These are phyloP conservation scores for Channa striata DNA, from an alignment of 2,797 vertebrate species.

Conservation along the genomic window DNA sequence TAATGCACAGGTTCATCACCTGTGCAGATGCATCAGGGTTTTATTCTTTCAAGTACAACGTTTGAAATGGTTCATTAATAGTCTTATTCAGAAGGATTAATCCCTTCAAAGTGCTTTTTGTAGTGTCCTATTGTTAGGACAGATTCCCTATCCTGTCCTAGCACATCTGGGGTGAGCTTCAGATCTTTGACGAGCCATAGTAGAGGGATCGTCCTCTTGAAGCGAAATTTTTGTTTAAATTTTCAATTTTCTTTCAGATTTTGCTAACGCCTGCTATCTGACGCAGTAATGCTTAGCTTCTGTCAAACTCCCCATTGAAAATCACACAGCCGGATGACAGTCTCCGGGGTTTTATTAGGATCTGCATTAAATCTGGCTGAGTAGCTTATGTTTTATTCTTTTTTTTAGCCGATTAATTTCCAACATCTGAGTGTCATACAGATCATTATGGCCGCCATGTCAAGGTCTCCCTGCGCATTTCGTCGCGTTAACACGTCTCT, in stretches of 20 bases:
- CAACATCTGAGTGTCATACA: background rate
- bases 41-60: no score
- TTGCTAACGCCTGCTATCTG: background rate
- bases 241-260: background rate
- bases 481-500: conserved; percentile 28
- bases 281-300: background rate
- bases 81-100: no score
- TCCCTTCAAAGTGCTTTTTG: no score
- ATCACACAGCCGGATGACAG: no score
- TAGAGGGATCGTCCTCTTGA: no score
- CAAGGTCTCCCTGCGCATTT: conserved; percentile 33
- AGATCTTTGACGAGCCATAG: background rate
- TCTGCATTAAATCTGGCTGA: accelerated
- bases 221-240: background rate
- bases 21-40: no score
- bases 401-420: background rate
- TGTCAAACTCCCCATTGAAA: background rate
- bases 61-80: no score
- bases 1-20: no score
- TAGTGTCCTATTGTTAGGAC: no score
- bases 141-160: background rate
- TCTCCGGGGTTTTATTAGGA: background rate
- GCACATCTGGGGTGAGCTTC: background rate
- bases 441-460: conserved; percentile 39
- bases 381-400: background rate